Evolutionary conservation across 2,113 vertebrate species (phyloP).

Genomic region (Perca fluviatilis): DNA sequence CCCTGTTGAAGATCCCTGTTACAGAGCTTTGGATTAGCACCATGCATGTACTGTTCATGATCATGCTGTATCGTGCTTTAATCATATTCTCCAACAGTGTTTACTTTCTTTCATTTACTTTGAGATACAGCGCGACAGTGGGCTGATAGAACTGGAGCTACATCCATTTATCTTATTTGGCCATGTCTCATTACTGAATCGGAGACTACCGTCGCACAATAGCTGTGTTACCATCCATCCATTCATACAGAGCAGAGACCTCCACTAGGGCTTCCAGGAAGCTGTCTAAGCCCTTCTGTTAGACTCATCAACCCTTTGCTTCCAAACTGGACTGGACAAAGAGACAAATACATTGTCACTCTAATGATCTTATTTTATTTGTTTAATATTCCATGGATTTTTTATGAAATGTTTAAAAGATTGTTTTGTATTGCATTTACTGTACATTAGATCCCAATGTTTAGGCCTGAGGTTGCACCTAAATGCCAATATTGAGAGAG

Average conservation of each 20-base stretch:
- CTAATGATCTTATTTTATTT: neutral
- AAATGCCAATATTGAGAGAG: neutral
- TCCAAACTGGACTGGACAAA: neutral
- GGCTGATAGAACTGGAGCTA: neutral
- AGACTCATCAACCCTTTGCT: neutral
- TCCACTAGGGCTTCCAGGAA: neutral
- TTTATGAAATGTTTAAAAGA: no score
- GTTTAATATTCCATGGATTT: neutral
- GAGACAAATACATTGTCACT: neutral
- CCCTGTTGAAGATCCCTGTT: no score
- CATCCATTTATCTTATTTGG: neutral
- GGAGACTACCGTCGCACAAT: neutral
- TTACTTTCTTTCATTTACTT: neutral
- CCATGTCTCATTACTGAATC: neutral
- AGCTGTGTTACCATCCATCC: neutral
- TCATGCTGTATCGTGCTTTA: neutral
- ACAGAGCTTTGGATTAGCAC: no score
- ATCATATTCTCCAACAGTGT: neutral
- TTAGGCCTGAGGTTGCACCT: neutral
- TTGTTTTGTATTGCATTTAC: neutral
- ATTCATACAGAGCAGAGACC: neutral
- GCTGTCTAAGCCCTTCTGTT: neutral
- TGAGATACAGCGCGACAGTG: neutral
- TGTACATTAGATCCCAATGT: neutral
- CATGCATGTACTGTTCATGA: neutral